Evolutionary conservation across 2,797 vertebrate genomes (phyloP), one percentile per base, ranked within the genome.

Genomic region (Lophius americanus): DNA sequence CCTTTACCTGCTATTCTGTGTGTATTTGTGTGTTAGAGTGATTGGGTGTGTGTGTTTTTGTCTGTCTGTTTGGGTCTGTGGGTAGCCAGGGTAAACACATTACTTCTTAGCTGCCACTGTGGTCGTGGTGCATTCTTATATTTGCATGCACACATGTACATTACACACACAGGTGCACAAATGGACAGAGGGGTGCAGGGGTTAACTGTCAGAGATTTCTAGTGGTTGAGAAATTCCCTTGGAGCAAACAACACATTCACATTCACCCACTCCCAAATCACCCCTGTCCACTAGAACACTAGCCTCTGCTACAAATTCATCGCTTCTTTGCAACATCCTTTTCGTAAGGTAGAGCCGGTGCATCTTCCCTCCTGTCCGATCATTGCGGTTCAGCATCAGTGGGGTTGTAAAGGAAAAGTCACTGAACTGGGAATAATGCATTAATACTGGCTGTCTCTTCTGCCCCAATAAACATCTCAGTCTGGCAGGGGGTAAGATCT

Each of bases 201-300:
- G 68, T 69, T 23, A 81, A 73, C 79, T 78, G 76, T 89, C 88
- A 88, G 70, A 59, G 56, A 87, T 85, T 88, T 83, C 51, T 36
- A 66, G 65, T 52, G 68, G 74, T 64, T 64, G 66, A 85, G 67
- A 75, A 83, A 79, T 59, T 13, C 65, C 74, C 79, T 71, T 46
- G 64, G 38, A 87, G 79, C 74, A 7, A 81, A 60, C 39, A 59
- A 2, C 13, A 9, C 14, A n/a, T 54, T 6, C 53, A 60, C 56
- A 62, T 41, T 59, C 44, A 42, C 51, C 39, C 32, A 57, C 33
- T 60, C 33, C 37, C 3, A 33, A n/a, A 51, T 37, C 41, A 55
- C 9, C 8, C 9, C 13, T 53, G 12, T n/a, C 53, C 10, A 43
- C 41, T 39, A 46, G 9, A 41, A 50, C 13, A 5, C 11, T 11